A percentile compares a stretch with the other conserved stretches of the same genome.
Conservation (phyloP, 2,888 invertebrate species). For the Ectobius pallidus region DNA sequence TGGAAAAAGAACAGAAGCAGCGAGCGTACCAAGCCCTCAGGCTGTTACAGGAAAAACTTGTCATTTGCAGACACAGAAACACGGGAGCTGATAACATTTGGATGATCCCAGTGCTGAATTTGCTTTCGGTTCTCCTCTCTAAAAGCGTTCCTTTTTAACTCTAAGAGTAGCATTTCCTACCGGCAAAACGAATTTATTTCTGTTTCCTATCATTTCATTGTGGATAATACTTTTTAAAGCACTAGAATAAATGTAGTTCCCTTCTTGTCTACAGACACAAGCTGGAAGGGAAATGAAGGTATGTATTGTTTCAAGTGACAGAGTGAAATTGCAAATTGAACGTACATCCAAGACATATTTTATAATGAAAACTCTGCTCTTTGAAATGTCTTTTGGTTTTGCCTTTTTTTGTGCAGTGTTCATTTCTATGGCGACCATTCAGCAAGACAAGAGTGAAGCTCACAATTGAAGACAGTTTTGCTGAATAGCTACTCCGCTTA, state of each 20-base stretch:
- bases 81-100: slow-evolving; percentile 10
- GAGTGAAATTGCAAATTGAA: neutral
- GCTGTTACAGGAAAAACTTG: slow-evolving; percentile 2
- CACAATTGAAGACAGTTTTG: too few relatives aligned
- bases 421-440: too few relatives aligned
- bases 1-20: slow-evolving; percentile 18
- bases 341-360: neutral
- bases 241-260: neutral
- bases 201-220: neutral
- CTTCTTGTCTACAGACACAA: neutral
- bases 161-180: neutral
- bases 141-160: slow-evolving; percentile 6
- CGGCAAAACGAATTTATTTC: neutral
- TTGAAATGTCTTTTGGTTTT: too few relatives aligned
- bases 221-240: too few relatives aligned
- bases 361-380: neutral
- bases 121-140: neutral
- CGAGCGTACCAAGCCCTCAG: slow-evolving; percentile 6
- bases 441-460: too few relatives aligned
- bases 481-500: too few relatives aligned
- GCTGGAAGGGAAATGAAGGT: neutral
- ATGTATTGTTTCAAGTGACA: neutral
- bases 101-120: slow-evolving; percentile 12
- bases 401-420: too few relatives aligned
- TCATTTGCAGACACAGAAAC: slow-evolving; percentile 14